Conservation (phyloP, 2,888 invertebrate species). For the Bibio marci region DNA sequence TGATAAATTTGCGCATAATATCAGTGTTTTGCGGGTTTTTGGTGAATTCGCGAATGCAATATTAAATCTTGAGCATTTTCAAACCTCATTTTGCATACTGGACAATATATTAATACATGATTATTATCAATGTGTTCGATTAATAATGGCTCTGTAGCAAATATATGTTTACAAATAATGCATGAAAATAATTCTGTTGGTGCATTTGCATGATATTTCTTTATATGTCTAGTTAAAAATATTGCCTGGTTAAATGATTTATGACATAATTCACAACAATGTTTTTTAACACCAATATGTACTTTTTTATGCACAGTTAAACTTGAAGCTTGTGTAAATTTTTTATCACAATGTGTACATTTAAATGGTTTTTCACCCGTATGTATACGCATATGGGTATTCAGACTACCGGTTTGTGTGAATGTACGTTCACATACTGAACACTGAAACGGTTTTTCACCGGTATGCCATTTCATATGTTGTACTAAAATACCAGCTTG, state of each 20-base stretch:
- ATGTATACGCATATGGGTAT: constrained; percentile 29
- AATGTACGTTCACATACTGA: constrained; percentile 29
- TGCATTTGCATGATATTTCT: too few species aligned
- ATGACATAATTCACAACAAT: constrained; percentile 27
- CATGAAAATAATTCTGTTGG: too few species aligned
- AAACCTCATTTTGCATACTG: too few species aligned
- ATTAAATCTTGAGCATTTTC: too few species aligned
- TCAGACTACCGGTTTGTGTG: constrained; percentile 28
- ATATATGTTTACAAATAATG: too few species aligned
- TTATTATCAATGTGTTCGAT: too few species aligned
- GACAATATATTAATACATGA: too few species aligned
- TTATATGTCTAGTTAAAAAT: too few species aligned
- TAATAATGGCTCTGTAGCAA: too few species aligned
- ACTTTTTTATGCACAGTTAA: constrained; percentile 29
- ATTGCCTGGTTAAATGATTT: constrained; percentile 24
- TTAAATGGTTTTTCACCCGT: constrained; percentile 28
- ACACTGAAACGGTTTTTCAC: constrained; percentile 29
- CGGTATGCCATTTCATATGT: constrained; percentile 30
- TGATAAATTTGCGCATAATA: too few species aligned
- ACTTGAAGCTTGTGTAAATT: constrained; percentile 28
- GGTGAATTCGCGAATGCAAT: too few species aligned
- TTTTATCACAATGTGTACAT: constrained; percentile 27
- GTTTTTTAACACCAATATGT: constrained; percentile 25
- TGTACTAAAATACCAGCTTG: constrained; percentile 28
- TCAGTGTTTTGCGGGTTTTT: too few species aligned